Conservation (phyloP, 2,888 invertebrate genomes). For the Leptogaster cylindrica region DNA sequence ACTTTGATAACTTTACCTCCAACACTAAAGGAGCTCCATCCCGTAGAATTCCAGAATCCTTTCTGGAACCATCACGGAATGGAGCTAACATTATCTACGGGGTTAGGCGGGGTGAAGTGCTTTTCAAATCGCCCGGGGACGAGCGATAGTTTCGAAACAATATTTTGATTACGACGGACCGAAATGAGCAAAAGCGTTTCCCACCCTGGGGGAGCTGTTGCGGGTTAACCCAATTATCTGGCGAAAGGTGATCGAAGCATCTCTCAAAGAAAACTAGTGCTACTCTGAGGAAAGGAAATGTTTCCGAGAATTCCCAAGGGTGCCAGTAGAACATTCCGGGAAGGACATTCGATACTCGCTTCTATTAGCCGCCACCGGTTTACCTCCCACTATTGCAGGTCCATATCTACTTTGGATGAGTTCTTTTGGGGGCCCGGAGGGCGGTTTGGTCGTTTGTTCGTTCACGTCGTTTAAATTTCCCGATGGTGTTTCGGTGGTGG, state of each 20-base stretch:
- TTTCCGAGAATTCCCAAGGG: slow-evolving; percentile 25
- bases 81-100: neutral
- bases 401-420: slow-evolving; percentile 26
- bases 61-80: slow-evolving; percentile 3
- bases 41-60: slow-evolving; percentile 3
- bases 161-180: slow-evolving; percentile 33
- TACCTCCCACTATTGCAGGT: neutral
- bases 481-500: neutral
- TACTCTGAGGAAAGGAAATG: slow-evolving; percentile 28
- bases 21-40: neutral
- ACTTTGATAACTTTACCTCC: neutral
- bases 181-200: slow-evolving; percentile 8
- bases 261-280: slow-evolving; percentile 25
- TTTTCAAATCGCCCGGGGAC: slow-evolving; percentile 29
- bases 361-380: slow-evolving; percentile 8
- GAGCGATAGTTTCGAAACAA: slow-evolving; percentile 20
- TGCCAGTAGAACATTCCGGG: neutral
- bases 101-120: neutral
- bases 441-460: neutral
- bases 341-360: slow-evolving; percentile 36
- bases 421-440: neutral
- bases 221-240: slow-evolving; percentile 36
- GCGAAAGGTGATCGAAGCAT: slow-evolving; percentile 34
- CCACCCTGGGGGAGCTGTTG: slow-evolving; percentile 20
- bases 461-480: slow-evolving; percentile 8